Conservation (phyloP, 2,888 invertebrate genomes). For the Thecocarcelia acutangulata region DNA sequence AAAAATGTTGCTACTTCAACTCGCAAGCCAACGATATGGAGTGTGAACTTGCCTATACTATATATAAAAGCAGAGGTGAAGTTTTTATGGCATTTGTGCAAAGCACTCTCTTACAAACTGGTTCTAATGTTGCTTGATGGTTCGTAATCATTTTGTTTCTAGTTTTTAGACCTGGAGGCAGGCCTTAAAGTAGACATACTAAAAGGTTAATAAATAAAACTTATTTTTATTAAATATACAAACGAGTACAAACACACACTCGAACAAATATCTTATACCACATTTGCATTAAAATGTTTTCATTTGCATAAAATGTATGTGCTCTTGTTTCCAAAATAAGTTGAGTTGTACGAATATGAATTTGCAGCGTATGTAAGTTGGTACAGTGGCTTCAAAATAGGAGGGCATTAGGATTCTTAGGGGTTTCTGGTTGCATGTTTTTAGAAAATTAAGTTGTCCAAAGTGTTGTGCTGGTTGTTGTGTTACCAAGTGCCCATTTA, state of each 20-base stretch:
- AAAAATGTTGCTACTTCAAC: no score
- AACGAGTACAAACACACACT: background rate
- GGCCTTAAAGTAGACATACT: slow-evolving; percentile 53
- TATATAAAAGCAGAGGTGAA: no score
- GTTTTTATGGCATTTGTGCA: no score
- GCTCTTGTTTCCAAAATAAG: slow-evolving; percentile 51
- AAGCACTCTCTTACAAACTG: slow-evolving; percentile 3
- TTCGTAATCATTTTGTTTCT: background rate
- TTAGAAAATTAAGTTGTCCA: slow-evolving; percentile 76
- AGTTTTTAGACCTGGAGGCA: slow-evolving; percentile 53
- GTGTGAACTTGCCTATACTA: no score
- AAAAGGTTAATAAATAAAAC: slow-evolving; percentile 65
- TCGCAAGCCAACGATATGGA: no score
- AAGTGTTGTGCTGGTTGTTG: slow-evolving; percentile 69
- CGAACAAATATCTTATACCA: background rate
- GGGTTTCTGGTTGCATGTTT: slow-evolving; percentile 72
- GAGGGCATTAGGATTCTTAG: slow-evolving; percentile 9
- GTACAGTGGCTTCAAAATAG: background rate
- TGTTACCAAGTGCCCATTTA: slow-evolving; percentile 47
- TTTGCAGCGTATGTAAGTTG: background rate
- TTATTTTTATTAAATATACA: slow-evolving; percentile 48
- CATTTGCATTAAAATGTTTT: slow-evolving; percentile 33
- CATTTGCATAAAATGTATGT: slow-evolving; percentile 31
- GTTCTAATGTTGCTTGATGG: slow-evolving; percentile 1
- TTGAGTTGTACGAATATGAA: slow-evolving; percentile 6